A percentile compares a stretch with the other conserved stretches of the same genome.
Evolutionary conservation across 2,888 invertebrate species (phyloP).

Genomic region (Melieria omissa): DNA sequence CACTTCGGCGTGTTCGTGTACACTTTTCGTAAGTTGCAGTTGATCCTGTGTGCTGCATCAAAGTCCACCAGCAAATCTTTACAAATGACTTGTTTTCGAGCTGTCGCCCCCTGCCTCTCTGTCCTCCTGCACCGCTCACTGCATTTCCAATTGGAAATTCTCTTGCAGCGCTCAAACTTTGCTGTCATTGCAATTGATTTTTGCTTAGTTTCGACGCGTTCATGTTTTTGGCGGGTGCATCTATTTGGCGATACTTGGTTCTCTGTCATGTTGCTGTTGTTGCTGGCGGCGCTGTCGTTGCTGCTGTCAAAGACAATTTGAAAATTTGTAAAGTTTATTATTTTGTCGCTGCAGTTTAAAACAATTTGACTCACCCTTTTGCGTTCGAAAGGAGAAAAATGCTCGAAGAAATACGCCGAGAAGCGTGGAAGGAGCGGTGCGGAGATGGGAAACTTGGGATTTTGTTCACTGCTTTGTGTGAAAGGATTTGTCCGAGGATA

Average conservation of each 20-base stretch:
- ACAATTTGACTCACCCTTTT: constrained; percentile 18
- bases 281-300: too few relatives aligned
- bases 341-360: constrained; percentile 31
- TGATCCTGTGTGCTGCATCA: background rate
- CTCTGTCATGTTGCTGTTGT: background rate
- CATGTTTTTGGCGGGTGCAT: constrained; percentile 20
- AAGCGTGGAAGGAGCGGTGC: too few relatives aligned
- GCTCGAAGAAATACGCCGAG: background rate
- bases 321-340: constrained; percentile 32
- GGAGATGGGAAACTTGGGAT: too few relatives aligned
- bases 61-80: constrained; percentile 10
- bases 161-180: constrained; percentile 5
- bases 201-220: constrained; percentile 2
- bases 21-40: too few relatives aligned
- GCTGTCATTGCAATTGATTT: constrained; percentile 16
- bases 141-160: background rate
- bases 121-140: background rate
- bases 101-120: background rate
- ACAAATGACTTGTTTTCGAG: background rate
- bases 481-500: too few relatives aligned
- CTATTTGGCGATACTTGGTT: constrained; percentile 16
- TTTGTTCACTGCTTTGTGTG: too few relatives aligned
- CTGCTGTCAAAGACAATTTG: constrained; percentile 3
- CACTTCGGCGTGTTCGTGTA: too few relatives aligned
- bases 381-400: background rate